These are phyloP conservation scores for Chionoecetes opilio DNA, from an alignment of 1,140 invertebrate genomes.

Conservation along the genomic window DNA sequence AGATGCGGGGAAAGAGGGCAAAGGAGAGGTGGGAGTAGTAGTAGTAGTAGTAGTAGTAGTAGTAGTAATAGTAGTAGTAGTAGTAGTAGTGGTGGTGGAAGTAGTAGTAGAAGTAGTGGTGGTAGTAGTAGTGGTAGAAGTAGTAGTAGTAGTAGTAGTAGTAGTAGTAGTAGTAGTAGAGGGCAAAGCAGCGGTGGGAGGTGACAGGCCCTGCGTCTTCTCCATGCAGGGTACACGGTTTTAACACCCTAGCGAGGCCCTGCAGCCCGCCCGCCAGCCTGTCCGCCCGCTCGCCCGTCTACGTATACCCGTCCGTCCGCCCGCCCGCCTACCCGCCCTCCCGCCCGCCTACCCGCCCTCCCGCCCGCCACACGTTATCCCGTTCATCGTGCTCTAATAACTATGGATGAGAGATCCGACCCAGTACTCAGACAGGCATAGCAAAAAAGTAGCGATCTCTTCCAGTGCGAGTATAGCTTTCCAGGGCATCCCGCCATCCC, in stretches of 20 bases:
- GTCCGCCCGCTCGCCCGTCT: neutral
- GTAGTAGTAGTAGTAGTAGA: no score
- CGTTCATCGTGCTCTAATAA: neutral
- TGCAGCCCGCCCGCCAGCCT: neutral
- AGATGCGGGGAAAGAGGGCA: neutral
- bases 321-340: no score
- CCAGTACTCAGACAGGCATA: neutral
- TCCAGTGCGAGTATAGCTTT: neutral
- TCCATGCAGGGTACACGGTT: neutral
- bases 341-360: neutral
- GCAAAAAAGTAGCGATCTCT: neutral
- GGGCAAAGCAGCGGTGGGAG: neutral
- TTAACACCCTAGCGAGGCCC: neutral
- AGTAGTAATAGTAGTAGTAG: no score
- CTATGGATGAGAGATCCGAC: slow-evolving; percentile 27
- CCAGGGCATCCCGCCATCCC: neutral
- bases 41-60: no score
- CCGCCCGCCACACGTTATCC: neutral
- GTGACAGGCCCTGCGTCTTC: slow-evolving; percentile 1
- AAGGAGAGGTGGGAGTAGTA: no score
- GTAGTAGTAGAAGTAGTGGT: no score
- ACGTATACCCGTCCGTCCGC: no score
- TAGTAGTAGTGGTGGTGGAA: no score
- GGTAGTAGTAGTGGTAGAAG: no score
- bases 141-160: no score